Percentiles rank a stretch among this genome's conserved stretches.
These are phyloP conservation scores for Gallinago stenura DNA, from an alignment of 2,797 vertebrate species.

Conservation along the genomic window DNA sequence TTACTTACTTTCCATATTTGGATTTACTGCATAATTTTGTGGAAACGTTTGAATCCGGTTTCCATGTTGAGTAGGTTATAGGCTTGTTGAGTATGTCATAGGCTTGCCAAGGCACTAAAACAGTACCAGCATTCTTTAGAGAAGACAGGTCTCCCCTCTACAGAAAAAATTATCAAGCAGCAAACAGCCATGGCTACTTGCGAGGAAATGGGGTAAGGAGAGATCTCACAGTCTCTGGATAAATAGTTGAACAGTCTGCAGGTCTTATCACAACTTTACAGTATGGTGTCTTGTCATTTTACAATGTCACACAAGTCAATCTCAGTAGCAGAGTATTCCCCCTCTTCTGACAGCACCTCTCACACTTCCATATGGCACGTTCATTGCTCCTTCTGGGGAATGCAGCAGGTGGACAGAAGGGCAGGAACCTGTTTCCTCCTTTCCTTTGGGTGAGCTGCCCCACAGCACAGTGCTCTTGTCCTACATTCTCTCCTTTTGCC, in stretches of 20 bases:
- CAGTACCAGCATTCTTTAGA: background rate
- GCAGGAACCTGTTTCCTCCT: background rate
- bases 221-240: background rate
- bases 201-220: background rate
- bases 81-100: background rate
- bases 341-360: background rate
- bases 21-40: background rate
- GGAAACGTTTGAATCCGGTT: rapidly evolving
- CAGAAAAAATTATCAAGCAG: background rate
- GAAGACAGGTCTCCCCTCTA: background rate
- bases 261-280: background rate
- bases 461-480: background rate
- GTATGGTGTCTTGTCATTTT: background rate
- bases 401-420: background rate
- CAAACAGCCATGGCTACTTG: background rate
- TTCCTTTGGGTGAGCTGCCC: background rate
- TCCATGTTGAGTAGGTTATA: background rate
- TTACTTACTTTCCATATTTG: background rate
- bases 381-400: background rate
- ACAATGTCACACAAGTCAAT: background rate
- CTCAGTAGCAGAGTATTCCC: background rate
- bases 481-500: background rate
- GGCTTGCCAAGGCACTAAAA: background rate
- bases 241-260: background rate
- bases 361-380: rapidly evolving